A percentile compares a stretch with the other conserved stretches of the same genome.
phyloP scores from a whole-genome alignment of 2,797 vertebrate species.

The Sus cebifrons region DNA sequence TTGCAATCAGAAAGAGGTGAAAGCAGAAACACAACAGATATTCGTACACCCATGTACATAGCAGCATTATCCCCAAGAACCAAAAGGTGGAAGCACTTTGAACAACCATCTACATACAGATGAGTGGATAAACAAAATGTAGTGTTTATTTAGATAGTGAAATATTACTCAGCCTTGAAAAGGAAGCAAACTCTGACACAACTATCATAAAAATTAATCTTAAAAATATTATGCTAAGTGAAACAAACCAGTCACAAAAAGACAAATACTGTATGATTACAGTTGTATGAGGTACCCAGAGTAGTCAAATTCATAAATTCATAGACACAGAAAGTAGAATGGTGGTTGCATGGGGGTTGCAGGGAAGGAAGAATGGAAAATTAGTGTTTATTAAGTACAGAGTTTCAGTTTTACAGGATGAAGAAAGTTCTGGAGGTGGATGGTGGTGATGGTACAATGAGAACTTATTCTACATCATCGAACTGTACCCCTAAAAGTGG shows the following conservation, averaged over 20 bases:
- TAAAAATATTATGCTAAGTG: neutral
- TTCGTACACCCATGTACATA: neutral
- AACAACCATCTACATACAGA: too few relatives aligned
- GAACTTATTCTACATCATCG: neutral
- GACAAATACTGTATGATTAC: neutral
- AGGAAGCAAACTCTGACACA: neutral
- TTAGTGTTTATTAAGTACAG: neutral
- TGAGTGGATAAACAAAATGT: neutral
- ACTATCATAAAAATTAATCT: neutral
- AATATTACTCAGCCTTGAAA: neutral
- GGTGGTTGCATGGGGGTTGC: neutral
- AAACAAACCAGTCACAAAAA: neutral
- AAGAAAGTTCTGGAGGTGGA: neutral
- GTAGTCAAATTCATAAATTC: neutral
- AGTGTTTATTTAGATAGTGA: neutral
- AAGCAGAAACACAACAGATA: neutral
- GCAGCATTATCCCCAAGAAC: neutral
- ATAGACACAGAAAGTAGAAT: neutral
- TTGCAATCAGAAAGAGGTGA: neutral
- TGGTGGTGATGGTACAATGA: neutral
- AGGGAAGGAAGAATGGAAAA: neutral
- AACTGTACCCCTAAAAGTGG: neutral
- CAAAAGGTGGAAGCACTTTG: neutral
- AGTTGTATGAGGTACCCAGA: neutral
- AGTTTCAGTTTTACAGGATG: neutral